A percentile compares a stretch with the other conserved stretches of the same genome.
Evolutionary conservation across 2,888 invertebrate genomes (phyloP).

Genomic region (Chrysotoxum bicinctum): DNA sequence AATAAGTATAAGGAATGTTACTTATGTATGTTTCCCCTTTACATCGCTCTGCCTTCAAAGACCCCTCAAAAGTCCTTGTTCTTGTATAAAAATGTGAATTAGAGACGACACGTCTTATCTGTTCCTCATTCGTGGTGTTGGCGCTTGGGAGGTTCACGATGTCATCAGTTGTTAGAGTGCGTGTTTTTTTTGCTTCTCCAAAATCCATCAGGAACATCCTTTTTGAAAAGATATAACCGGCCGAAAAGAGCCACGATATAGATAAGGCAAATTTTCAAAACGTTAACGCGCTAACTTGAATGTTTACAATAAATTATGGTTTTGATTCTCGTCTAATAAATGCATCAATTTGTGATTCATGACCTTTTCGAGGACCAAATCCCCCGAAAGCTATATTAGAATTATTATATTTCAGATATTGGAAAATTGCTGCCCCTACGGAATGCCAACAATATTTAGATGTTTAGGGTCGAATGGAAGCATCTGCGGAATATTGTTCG

Average conservation of each 20-base stretch:
- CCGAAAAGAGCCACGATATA: neutral
- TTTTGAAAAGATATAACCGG: conserved; percentile 15
- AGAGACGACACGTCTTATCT: conserved; percentile 56
- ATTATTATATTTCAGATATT: neutral
- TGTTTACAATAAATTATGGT: conserved; percentile 44
- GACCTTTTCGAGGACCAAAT: conserved; percentile 25
- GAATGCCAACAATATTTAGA: conserved; percentile 7
- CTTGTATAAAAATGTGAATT: conserved; percentile 49
- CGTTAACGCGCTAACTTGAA: conserved; percentile 27
- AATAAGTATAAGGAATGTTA: conserved; percentile 38
- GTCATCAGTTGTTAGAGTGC: conserved; percentile 54
- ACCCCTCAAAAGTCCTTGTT: conserved; percentile 41
- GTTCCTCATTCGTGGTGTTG: conserved; percentile 28
- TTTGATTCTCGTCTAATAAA: neutral
- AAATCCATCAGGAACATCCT: conserved; percentile 33
- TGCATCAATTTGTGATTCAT: conserved; percentile 43
- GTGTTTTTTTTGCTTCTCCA: conserved; percentile 8
- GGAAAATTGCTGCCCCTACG: neutral
- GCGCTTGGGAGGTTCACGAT: conserved; percentile 31
- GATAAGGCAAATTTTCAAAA: conserved; percentile 29
- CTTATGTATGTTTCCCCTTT: conserved; percentile 46
- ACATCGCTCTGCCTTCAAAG: neutral
- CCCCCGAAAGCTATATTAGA: neutral
- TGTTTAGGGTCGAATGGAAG: conserved; percentile 16
- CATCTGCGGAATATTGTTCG: conserved; percentile 42